phyloP scores from a whole-genome alignment of 2,113 vertebrate genomes.

The Pica pica region DNA sequence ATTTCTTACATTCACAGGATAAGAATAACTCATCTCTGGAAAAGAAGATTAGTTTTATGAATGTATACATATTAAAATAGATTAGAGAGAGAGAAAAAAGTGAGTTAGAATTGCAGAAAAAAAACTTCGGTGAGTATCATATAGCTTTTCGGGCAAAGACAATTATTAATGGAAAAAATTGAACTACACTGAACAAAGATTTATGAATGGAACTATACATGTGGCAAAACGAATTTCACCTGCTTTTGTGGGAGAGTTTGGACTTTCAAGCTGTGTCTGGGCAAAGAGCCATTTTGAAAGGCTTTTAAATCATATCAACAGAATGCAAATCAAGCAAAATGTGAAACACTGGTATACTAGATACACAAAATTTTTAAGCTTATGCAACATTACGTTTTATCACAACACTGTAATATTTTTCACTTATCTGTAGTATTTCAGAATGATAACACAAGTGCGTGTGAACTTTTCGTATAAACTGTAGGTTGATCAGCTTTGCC shows the following conservation, averaged over 20 bases:
- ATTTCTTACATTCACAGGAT: background rate
- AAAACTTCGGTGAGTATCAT: background rate
- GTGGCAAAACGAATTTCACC: conserved; percentile 1
- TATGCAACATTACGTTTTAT: background rate
- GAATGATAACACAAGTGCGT: background rate
- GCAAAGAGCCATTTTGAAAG: background rate
- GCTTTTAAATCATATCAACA: background rate
- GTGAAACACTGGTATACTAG: background rate
- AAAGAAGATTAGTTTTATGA: background rate
- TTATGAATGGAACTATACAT: conserved; percentile 12
- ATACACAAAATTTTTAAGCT: background rate
- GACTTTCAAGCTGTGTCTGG: background rate
- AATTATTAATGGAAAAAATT: background rate
- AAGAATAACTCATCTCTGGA: background rate
- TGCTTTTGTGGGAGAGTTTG: conserved; percentile 5
- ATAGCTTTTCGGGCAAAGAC: background rate
- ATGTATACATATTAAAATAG: background rate
- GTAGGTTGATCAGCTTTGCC: background rate
- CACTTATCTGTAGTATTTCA: background rate
- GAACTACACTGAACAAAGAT: background rate
- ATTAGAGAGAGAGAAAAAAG: background rate
- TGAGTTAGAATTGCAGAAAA: background rate
- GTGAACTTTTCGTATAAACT: background rate
- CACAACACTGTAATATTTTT: background rate
- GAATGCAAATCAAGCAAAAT: conserved; percentile 3